Percentiles rank a stretch among this genome's conserved stretches.
Evolutionary conservation across 2,113 vertebrate species (phyloP).

Genomic region (Bothrops jararaca): DNA sequence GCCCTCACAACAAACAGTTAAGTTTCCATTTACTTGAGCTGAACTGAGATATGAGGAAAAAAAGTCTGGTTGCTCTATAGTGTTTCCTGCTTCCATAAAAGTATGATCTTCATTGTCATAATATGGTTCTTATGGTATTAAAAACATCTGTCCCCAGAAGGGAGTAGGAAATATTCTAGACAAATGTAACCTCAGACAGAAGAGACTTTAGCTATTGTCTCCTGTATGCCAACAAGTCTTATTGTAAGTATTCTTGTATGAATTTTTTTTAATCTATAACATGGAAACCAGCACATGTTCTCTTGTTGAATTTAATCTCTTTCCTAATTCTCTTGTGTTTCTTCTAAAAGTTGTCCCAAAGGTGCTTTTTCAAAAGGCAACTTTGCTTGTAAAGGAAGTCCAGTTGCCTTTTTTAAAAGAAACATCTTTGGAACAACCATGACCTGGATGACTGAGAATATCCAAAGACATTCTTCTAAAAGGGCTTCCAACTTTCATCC

Average conservation of each 20-base stretch:
- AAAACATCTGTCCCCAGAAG: background rate
- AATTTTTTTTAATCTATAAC: background rate
- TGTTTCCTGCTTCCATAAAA: background rate
- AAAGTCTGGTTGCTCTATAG: background rate
- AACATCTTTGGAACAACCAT: background rate
- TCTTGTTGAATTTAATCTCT: background rate
- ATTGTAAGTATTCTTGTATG: background rate
- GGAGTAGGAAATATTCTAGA: background rate
- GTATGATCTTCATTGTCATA: background rate
- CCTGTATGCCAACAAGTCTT: background rate
- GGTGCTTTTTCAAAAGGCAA: background rate
- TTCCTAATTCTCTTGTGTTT: background rate
- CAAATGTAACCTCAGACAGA: background rate
- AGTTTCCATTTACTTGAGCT: background rate
- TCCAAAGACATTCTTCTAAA: background rate
- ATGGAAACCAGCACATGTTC: background rate
- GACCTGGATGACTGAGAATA: background rate
- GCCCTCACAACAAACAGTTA: background rate
- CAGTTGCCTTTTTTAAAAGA: background rate
- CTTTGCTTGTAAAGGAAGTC: background rate
- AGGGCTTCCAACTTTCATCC: background rate
- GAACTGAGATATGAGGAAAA: background rate
- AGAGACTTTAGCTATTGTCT: background rate
- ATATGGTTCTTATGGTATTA: background rate
- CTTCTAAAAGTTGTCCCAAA: background rate